phyloP scores from a whole-genome alignment of 2,113 vertebrate species.

The Eubucco bourcierii region DNA sequence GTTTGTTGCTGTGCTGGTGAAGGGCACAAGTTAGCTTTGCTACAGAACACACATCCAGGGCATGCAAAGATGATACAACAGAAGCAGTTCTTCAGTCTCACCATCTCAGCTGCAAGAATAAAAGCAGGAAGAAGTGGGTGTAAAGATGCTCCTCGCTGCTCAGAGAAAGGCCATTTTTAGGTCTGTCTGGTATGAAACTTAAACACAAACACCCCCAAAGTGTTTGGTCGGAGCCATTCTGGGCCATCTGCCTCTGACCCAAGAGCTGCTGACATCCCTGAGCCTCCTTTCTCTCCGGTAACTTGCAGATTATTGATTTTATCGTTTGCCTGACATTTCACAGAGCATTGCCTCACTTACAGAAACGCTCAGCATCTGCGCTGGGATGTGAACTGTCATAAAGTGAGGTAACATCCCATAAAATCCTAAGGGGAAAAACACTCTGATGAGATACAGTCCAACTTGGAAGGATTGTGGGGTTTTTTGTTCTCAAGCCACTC shows the following conservation, averaged over 20 bases:
- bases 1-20: not conserved
- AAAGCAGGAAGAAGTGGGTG: not conserved
- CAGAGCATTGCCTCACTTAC: slow-evolving; percentile 63
- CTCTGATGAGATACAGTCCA: slow-evolving; percentile 54
- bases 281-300: slow-evolving; percentile 60
- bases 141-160: not conserved
- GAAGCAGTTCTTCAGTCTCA: slow-evolving; percentile 4
- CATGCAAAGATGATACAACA: not conserved
- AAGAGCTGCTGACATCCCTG: slow-evolving; percentile 42
- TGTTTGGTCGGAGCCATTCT: slow-evolving; percentile 7
- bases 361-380: slow-evolving; percentile 58
- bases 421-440: slow-evolving; percentile 70
- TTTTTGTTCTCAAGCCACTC: slow-evolving; percentile 41
- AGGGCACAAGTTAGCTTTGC: slow-evolving; percentile 38
- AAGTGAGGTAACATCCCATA: slow-evolving; percentile 72
- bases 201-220: not conserved
- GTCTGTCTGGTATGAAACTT: not conserved
- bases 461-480: slow-evolving; percentile 31
- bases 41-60: not conserved
- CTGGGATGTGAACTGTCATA: slow-evolving; percentile 65
- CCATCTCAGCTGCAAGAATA: not conserved
- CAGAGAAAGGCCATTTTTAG: not conserved
- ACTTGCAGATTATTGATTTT: slow-evolving; percentile 73
- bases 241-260: slow-evolving; percentile 35
- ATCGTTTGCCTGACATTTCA: slow-evolving; percentile 69